Percentiles rank a stretch among this genome's conserved stretches.
Conservation (phyloP, 2,113 vertebrate species). For the Sceloporus undulatus region DNA sequence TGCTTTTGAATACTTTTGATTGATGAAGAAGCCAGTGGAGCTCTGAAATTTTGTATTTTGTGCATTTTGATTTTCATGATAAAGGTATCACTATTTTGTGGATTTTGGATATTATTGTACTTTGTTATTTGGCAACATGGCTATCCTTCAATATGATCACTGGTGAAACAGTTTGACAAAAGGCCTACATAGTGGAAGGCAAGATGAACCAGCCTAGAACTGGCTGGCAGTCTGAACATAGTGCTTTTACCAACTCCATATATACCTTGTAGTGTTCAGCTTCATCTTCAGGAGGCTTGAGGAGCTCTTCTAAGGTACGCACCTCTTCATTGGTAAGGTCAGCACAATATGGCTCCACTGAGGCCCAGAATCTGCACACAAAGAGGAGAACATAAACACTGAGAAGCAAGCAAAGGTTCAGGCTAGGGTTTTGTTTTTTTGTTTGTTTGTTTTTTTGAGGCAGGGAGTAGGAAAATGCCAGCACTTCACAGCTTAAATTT, state of each 20-base stretch:
- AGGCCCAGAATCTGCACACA: constrained; percentile 91
- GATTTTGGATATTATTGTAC: too few relatives aligned
- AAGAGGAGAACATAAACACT: rapidly evolving
- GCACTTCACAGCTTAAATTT: too few relatives aligned
- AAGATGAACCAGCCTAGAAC: background rate
- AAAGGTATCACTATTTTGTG: too few relatives aligned
- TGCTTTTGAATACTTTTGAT: too few relatives aligned
- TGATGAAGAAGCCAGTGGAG: too few relatives aligned
- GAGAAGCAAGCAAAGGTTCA: background rate
- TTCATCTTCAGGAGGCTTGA: constrained; percentile 95
- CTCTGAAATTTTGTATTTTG: too few relatives aligned
- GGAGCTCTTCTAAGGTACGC: constrained; percentile 91
- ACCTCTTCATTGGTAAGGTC: constrained; percentile 98
- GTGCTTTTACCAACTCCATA: background rate
- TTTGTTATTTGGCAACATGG: too few relatives aligned
- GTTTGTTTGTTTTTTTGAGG: background rate
- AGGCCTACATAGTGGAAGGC: background rate
- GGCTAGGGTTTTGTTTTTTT: too few relatives aligned
- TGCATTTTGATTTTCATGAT: too few relatives aligned
- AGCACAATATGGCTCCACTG: constrained; percentile 95
- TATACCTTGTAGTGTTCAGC: constrained; percentile 96
- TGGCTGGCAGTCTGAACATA: too few relatives aligned
- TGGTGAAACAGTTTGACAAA: background rate
- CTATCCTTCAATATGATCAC: too few relatives aligned
- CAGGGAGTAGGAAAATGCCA: background rate